Base-by-base conservation (phyloP, 2,797 vertebrate species). In the Leucoraja ocellata region DNA sequence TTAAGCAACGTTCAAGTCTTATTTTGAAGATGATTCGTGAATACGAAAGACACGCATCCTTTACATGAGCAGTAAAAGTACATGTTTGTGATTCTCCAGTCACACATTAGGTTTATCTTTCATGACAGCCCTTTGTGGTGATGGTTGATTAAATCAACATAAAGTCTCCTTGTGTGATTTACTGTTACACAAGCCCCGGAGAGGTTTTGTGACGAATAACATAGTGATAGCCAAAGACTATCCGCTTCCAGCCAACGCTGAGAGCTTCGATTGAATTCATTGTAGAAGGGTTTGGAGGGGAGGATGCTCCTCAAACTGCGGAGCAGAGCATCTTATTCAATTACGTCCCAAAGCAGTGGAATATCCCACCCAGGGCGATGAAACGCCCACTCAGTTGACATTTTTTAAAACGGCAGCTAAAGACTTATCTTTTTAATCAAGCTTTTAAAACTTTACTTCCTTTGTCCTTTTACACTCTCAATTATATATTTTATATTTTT, bases 21-120 rank as follows among this genome's bases (percentile, higher is more conserved):
- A 65, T 81, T 54, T 81, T 54, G 8, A 81, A 81, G 1, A 21
- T 88, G 11, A 88, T 28, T 13, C 18, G 5, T 46, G 32, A 46
- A 46, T 91, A 46, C 2, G 2, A 46, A 46, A 36, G 94, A 94
- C 95, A 96, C 96, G 95, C 95, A 96, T 97, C 95, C 94, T 94
- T 92, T 78, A 39, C 94, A 96, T 97, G 95, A 97, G 97, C 96
- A 94, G 46, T 46, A 46, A 73, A 54, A 93, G 92, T 58, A 54
- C 90, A 54, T 73, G 71, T 80, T 32, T 88, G 79, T 77, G 81
- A 80, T 74, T 93, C 94, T 92, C 93, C 21, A 25, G 79, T 93
- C 94, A 84, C 93, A 65, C 91, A 58, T 94, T 93, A 54, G 36
- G 14, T 92, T 93, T 93, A 93, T 94, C 65, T 94, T 95, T 94